Evolutionary conservation across 2,113 vertebrate species (phyloP), one percentile per base, ranked within the genome.

Genomic region (Prionailurus viverrinus): DNA sequence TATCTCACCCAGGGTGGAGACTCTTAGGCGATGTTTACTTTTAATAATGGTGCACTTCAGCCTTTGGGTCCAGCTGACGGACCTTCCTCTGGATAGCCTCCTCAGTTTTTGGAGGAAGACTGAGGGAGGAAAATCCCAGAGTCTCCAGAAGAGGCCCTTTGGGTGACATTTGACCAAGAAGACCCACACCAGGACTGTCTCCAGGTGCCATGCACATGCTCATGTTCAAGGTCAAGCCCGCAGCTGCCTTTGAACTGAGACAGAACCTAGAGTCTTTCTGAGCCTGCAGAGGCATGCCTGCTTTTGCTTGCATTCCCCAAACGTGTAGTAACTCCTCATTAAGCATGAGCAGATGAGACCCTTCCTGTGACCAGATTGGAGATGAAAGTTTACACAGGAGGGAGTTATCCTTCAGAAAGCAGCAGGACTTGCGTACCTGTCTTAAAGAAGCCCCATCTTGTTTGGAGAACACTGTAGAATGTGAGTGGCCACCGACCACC

Each of bases 51-150:
- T 81, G 53, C 15, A 16, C 14, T 36, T 9, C 13, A 76, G 27
- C 7, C 19, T 23, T 66, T 83, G 41, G 25, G 10, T 51, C 27
- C 36, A 88, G 41, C 10, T 87, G 33, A 39, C 55, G 73, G 16
- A 41, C 4, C 0, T 13, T 48, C 19, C 23, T 84, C 74, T 96
- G 31, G 29, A 94, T 29, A 93, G 11, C 41, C 29, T 90, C 27
- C 36, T 63, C 27, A 39, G 33, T 51, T 94, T 96, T 87, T 82
- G 36, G 68, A 97, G 63, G 25, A 93, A 78, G 27, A 41, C 23
- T n/a, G 31, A 81, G 25, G 74, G 23, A 80, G 36, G 4, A 91
- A 91, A 69, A 82, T 78, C 41, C 15, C 55, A 71, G n/a, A 36
- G 25, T 2, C 19, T 80, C 36, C 65, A 78, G 10, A 53, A 18